Evolutionary conservation across 2,113 vertebrate genomes (phyloP).

Genomic region (Bubo blakistoni): DNA sequence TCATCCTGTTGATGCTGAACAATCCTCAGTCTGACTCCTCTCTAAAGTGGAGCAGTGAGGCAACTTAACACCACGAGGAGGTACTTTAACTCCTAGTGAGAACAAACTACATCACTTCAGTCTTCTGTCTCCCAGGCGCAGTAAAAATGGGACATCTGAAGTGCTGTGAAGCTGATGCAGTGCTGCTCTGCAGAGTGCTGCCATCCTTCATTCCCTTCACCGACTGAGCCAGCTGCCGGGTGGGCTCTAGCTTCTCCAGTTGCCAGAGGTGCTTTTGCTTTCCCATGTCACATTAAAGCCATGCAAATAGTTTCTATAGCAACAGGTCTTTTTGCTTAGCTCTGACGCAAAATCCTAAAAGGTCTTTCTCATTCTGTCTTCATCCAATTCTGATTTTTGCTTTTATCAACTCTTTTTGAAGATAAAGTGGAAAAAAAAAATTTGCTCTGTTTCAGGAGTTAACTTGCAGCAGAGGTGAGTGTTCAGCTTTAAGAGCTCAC

Average conservation of each 20-base stretch:
- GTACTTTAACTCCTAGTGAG: background rate
- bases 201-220: background rate
- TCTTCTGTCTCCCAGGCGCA: background rate
- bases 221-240: background rate
- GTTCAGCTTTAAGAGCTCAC: background rate
- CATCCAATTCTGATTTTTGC: background rate
- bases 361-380: constrained; percentile 27
- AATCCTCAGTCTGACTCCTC: background rate
- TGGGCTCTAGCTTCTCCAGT: background rate
- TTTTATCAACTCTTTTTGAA: background rate
- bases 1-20: background rate
- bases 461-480: background rate
- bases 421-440: background rate
- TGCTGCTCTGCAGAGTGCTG: background rate
- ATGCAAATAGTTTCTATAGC: constrained; percentile 74
- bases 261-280: constrained; percentile 49
- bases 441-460: background rate
- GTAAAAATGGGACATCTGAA: background rate
- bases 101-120: background rate
- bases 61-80: background rate
- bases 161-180: background rate
- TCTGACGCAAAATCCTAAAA: constrained; percentile 53
- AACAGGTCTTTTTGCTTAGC: constrained; percentile 55
- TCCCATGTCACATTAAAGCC: constrained; percentile 50
- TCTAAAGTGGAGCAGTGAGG: background rate